Base-by-base conservation (phyloP, 2,113 vertebrate genomes). In the Protomyctophum bolini region DNA sequence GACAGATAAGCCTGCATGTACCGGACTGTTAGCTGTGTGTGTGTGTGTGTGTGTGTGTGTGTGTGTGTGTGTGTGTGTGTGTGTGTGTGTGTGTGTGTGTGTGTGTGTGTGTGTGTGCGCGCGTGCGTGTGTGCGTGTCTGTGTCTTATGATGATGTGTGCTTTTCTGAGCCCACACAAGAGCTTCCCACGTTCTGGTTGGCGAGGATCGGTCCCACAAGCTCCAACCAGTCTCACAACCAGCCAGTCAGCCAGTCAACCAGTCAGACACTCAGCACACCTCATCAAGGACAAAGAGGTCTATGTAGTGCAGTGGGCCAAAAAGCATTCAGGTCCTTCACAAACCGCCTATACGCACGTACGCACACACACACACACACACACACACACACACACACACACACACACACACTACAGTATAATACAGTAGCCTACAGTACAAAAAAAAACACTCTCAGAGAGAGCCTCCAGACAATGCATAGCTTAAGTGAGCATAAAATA, bases 1-100 rank as follows among this genome's bases (percentile, higher is more conserved):
- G 63, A 70, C 70, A 70, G 87, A 90, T 87, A 87, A 86, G 72
- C 49, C 60, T 12, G 57, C 33, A 41, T 41, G 33, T 41, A 41
- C 33, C 33, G 33, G 33, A 1, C 33, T 41, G 33, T 41, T 41
- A 3, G 8, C 7, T 46, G 29, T 4, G 28, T 12, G 28, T 7
- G 47, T 52, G 7, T 52, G 21, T 33, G 11, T 29, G 62, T 64
- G 21, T 33, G 21, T 33, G 6, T 33, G 49, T 29, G 48, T 12
- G 10, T 21, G 62, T 50, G 48, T 29, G 48, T 49, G 63, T 33
- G 33, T 33, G 33, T 33, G 33, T 68, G 46, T 49, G 1, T 68
- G 54, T 48, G 55, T 21, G 73, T 63, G 67, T 48, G 28, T 74
- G 71, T 51, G 61, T 59, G 58, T 45, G 62, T 59, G 48, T 47